A percentile compares a stretch with the other conserved stretches of the same genome.
phyloP scores from a whole-genome alignment of 2,113 vertebrate species.

The Puma concolor region DNA sequence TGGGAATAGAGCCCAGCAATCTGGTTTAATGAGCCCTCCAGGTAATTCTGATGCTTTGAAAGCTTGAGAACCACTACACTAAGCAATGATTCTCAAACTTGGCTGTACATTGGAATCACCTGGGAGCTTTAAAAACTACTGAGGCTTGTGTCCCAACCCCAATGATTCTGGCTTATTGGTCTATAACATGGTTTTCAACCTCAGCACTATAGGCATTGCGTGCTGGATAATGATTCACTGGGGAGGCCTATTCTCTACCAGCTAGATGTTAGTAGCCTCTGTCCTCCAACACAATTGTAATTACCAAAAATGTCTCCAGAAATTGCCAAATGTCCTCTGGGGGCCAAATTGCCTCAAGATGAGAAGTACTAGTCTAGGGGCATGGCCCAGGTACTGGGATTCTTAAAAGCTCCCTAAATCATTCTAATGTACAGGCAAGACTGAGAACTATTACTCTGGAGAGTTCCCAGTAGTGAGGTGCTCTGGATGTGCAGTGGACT shows the following conservation, averaged over 20 bases:
- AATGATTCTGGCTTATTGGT: neutral
- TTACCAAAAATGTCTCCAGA: constrained; percentile 16
- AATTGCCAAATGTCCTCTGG: neutral
- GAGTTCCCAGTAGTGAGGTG: neutral
- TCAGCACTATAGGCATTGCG: neutral
- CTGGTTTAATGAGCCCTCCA: neutral
- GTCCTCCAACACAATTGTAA: neutral
- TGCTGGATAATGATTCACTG: neutral
- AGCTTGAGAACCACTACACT: neutral
- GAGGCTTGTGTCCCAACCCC: neutral
- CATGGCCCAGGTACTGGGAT: neutral
- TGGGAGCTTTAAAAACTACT: neutral
- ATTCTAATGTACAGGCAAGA: neutral
- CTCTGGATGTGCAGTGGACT: neutral
- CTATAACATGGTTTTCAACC: neutral
- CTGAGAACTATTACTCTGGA: neutral
- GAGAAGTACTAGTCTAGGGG: neutral
- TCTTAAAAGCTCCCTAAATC: constrained; percentile 1
- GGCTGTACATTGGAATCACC: neutral
- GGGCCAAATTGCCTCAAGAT: neutral
- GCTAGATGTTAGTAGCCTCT: neutral
- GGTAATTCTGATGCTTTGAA: neutral
- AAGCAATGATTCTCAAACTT: neutral
- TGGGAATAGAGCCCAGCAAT: too few relatives aligned
- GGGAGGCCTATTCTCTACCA: neutral